These are phyloP conservation scores for Rhagonycha lutea DNA, from an alignment of 2,888 invertebrate species.

Conservation along the genomic window DNA sequence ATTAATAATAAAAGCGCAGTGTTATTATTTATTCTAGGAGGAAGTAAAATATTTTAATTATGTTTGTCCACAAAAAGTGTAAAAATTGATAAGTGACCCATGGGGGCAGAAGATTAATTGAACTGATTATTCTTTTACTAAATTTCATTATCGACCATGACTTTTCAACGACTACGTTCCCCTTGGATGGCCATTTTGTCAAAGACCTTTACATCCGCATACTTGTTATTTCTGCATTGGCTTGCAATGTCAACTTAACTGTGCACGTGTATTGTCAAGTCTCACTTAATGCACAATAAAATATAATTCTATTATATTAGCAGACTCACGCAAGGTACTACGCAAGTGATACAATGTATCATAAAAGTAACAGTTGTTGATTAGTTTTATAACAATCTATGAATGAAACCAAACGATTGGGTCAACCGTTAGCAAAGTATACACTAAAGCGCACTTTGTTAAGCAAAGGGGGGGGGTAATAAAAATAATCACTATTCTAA, in stretches of 20 bases:
- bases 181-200: conserved; percentile 14
- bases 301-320: not conserved
- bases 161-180: conserved; percentile 7
- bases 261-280: conserved; percentile 13
- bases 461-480: no score
- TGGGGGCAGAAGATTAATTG: not conserved
- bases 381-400: not conserved
- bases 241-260: conserved; percentile 19
- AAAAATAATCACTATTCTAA: no score
- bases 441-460: no score
- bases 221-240: conserved; percentile 11
- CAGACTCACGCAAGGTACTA: not conserved
- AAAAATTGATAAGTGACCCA: not conserved
- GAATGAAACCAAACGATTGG: not conserved
- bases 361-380: not conserved
- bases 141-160: conserved; percentile 6
- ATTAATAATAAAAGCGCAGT: not conserved
- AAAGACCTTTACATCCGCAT: conserved; percentile 17
- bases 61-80: not conserved
- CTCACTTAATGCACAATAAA: conserved; percentile 3
- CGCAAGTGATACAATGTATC: not conserved
- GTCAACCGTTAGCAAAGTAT: not conserved
- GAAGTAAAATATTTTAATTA: not conserved
- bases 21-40: not conserved
- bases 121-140: not conserved